Percentiles rank a stretch among this genome's conserved stretches.
Conservation (phyloP, 2,888 invertebrate genomes). For the Xestia rhomboidea region DNA sequence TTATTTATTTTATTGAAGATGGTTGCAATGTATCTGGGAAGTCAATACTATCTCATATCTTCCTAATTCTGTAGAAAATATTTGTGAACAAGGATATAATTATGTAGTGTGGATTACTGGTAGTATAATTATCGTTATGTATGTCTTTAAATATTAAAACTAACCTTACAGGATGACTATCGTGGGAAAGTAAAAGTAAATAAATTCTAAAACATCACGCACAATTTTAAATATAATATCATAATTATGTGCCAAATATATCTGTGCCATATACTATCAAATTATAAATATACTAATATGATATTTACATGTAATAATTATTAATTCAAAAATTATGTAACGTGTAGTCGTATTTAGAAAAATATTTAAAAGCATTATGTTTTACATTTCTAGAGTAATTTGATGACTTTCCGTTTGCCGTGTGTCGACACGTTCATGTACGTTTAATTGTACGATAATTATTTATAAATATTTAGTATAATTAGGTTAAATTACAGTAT, state of each 20-base stretch:
- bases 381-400: slow-evolving; percentile 73
- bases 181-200: slow-evolving; percentile 53
- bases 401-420: slow-evolving; percentile 80
- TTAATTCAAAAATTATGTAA: slow-evolving; percentile 54
- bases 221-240: slow-evolving; percentile 69
- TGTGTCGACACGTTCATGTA: slow-evolving; percentile 89
- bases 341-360: slow-evolving; percentile 62
- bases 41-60: neutral
- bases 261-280: slow-evolving; percentile 62
- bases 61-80: neutral
- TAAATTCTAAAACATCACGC: slow-evolving; percentile 73
- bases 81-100: neutral
- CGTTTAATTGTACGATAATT: slow-evolving; percentile 83
- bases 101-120: neutral
- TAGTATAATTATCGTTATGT: neutral
- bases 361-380: slow-evolving; percentile 61
- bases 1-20: neutral
- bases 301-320: slow-evolving; percentile 57
- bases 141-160: slow-evolving; percentile 22
- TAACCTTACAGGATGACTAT: slow-evolving; percentile 48
- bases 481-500: slow-evolving; percentile 57
- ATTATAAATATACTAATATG: slow-evolving; percentile 52
- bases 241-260: slow-evolving; percentile 69
- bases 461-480: slow-evolving; percentile 67
- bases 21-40: neutral